A percentile compares a stretch with the other conserved stretches of the same genome.
Conservation (phyloP, 1,140 invertebrate species). For the Drosophila paulistorum region DNA sequence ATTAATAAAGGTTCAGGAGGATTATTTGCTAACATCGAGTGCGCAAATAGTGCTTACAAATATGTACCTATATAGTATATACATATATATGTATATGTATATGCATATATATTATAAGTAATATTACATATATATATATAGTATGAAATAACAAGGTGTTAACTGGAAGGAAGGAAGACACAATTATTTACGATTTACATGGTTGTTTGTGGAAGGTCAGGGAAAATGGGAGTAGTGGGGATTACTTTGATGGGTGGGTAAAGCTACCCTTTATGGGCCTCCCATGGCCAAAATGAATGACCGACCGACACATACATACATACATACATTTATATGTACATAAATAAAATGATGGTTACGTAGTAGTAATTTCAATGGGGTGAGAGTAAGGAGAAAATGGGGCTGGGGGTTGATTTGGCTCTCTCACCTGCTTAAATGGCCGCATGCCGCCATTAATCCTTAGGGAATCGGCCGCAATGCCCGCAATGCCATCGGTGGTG, state of each 20-base stretch:
- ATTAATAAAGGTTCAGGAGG: neutral
- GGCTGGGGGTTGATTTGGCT: too few relatives aligned
- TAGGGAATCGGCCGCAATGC: conserved; percentile 98
- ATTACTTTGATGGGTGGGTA: neutral
- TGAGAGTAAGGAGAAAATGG: too few relatives aligned
- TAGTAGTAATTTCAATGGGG: neutral
- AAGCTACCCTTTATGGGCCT: neutral
- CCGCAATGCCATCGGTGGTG: conserved; percentile 93
- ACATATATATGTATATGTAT: neutral
- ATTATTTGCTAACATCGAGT: conserved; percentile 9
- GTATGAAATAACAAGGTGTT: neutral
- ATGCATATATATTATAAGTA: neutral
- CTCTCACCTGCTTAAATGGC: conserved; percentile 96
- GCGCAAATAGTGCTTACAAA: conserved; percentile 4
- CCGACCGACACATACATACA: conserved; percentile 5
- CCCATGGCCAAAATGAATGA: neutral
- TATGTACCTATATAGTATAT: neutral
- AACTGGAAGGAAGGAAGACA: conserved; percentile 4
- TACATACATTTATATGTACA: conserved; percentile 3
- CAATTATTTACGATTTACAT: conserved; percentile 11
- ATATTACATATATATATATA: neutral
- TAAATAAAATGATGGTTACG: neutral
- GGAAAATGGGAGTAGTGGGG: neutral
- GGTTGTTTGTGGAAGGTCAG: neutral
- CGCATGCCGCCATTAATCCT: conserved; percentile 98